A percentile compares a stretch with the other conserved stretches of the same genome.
Conservation (phyloP, 53 echinoderm and acorn worm genomes). For the Hippasteria phrygiana region DNA sequence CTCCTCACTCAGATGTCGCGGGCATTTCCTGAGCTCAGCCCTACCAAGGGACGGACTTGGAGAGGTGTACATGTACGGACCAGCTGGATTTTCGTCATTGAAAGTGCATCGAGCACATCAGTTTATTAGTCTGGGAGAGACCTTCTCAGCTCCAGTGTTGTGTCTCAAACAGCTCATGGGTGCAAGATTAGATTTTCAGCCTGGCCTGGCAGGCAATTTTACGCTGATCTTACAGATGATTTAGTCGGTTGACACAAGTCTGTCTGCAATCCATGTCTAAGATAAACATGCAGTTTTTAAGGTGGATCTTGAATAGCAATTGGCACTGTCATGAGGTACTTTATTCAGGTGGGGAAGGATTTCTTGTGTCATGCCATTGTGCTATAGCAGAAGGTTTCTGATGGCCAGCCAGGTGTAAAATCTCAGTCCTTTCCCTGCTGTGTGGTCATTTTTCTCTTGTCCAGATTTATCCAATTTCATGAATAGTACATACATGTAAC, state of each 20-base stretch:
- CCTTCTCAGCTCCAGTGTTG: neutral
- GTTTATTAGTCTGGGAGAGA: constrained; percentile 10
- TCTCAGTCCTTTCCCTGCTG: too few relatives aligned
- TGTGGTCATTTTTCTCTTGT: too few relatives aligned
- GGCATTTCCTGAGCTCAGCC: constrained; percentile 31
- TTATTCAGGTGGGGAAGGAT: too few relatives aligned
- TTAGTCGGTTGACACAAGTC: constrained; percentile 2
- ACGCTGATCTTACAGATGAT: constrained; percentile 10
- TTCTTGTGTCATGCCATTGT: too few relatives aligned
- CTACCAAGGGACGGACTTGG: neutral
- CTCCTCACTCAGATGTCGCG: constrained; percentile 18
- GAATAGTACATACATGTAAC: too few relatives aligned
- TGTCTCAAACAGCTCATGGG: neutral
- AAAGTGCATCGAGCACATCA: constrained; percentile 31
- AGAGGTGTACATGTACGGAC: neutral
- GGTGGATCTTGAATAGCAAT: too few relatives aligned
- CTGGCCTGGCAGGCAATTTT: neutral
- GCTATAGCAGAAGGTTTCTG: too few relatives aligned
- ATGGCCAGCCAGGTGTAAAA: too few relatives aligned
- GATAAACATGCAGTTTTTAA: too few relatives aligned
- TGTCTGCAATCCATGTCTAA: too few relatives aligned
- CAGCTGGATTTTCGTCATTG: constrained; percentile 17
- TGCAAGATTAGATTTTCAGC: constrained; percentile 50
- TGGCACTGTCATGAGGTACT: too few relatives aligned
- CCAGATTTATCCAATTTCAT: too few relatives aligned